phyloP scores from a whole-genome alignment of 2,797 vertebrate genomes.

The Fringilla coelebs region DNA sequence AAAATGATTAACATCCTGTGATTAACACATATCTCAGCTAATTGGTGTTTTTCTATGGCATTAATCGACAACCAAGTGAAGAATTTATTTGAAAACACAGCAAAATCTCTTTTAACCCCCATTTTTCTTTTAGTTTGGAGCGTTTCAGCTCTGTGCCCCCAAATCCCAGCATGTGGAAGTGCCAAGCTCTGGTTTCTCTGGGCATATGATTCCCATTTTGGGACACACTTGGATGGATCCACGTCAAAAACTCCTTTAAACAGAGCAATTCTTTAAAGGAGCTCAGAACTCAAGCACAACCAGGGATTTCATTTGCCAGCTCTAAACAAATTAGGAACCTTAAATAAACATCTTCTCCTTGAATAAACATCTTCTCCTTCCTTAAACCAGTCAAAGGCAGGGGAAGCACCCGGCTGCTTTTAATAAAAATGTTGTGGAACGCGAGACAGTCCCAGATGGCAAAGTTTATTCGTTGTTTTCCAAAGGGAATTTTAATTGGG shows the following conservation, averaged over 20 bases:
- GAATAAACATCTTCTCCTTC: constrained; percentile 42
- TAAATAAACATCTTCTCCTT: constrained; percentile 53
- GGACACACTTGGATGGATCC: neutral
- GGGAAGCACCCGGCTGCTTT: constrained; percentile 19
- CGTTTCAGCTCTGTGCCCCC: neutral
- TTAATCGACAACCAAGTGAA: accelerated
- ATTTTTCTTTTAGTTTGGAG: neutral
- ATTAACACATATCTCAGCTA: neutral
- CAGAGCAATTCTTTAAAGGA: neutral
- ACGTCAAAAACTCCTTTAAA: neutral
- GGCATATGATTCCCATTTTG: constrained; percentile 50
- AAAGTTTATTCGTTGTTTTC: constrained; percentile 42
- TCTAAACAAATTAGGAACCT: constrained; percentile 50
- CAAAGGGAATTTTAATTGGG: neutral
- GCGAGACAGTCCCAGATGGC: constrained; percentile 9
- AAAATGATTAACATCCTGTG: neutral
- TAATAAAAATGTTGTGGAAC: constrained; percentile 53
- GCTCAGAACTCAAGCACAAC: neutral
- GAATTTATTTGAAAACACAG: neutral
- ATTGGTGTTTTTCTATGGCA: neutral
- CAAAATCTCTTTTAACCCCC: accelerated
- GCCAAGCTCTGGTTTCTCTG: neutral
- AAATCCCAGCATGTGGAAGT: neutral
- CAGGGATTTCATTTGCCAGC: neutral
- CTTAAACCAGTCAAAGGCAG: neutral